Conservation (phyloP, 2,113 vertebrate species). For the Menidia beryllina region DNA sequence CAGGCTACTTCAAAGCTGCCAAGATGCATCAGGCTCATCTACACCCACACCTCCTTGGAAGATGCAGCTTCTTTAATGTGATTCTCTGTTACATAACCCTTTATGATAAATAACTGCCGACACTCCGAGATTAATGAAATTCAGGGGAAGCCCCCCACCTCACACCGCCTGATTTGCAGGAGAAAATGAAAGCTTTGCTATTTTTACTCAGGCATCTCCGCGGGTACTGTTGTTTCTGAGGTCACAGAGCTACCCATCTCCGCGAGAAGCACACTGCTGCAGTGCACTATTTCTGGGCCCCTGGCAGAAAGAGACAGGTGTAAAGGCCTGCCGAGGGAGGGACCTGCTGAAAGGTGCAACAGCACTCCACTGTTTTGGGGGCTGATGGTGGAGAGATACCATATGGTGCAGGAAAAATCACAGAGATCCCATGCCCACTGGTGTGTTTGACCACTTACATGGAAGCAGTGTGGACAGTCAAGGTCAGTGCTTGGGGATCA, state of each 20-base stretch:
- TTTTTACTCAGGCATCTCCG: constrained; percentile 72
- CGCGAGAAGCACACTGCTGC: constrained; percentile 52
- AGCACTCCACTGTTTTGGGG: constrained; percentile 29
- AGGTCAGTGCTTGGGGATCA: constrained; percentile 54
- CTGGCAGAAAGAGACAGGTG: constrained; percentile 71
- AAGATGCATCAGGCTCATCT: constrained; percentile 37
- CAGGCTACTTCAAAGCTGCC: constrained; percentile 41
- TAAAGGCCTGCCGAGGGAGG: constrained; percentile 42
- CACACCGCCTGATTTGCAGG: constrained; percentile 31
- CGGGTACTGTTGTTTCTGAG: constrained; percentile 48
- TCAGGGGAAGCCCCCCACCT: constrained; percentile 60
- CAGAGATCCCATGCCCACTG: neutral
- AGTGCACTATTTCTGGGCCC: constrained; percentile 71
- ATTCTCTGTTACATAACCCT: constrained; percentile 60
- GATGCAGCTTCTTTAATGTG: constrained; percentile 48
- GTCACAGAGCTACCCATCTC: constrained; percentile 59
- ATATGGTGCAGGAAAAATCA: constrained; percentile 44
- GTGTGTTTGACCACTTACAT: constrained; percentile 27
- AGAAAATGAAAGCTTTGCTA: constrained; percentile 50
- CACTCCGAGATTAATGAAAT: constrained; percentile 59
- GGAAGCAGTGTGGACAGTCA: constrained; percentile 54
- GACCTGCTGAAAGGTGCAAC: constrained; percentile 62
- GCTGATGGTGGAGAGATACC: constrained; percentile 37
- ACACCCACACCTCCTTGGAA: constrained; percentile 57
- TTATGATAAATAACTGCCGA: constrained; percentile 68